Conservation (phyloP, 2,888 invertebrate species). For the Nemoura dubitans region DNA sequence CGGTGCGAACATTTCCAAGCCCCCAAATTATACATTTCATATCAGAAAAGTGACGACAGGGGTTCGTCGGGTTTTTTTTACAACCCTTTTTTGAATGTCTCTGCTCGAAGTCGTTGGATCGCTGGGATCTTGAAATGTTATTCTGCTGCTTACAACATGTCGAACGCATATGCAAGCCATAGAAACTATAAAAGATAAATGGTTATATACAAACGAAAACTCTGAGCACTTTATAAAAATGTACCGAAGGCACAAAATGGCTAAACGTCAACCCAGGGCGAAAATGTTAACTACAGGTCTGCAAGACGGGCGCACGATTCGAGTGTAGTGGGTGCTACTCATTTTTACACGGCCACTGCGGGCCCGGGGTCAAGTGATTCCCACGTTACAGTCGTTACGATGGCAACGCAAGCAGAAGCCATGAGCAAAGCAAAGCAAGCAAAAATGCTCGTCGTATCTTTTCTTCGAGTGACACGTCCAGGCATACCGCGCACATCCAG, state of each 20-base stretch:
- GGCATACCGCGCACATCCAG: neutral
- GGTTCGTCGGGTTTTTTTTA: slow-evolving; percentile 12
- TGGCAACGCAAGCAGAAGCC: neutral
- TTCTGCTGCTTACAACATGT: too few relatives aligned
- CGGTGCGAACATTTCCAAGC: neutral
- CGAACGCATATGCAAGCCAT: too few relatives aligned
- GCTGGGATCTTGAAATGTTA: too few relatives aligned
- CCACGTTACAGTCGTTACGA: neutral
- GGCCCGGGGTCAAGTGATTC: neutral
- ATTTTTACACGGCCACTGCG: neutral
- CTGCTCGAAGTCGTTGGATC: neutral
- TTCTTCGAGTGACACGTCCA: neutral
- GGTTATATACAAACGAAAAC: too few relatives aligned
- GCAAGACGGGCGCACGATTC: neutral
- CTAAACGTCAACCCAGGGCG: neutral
- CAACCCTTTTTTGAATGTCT: neutral
- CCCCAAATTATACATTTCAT: slow-evolving; percentile 14
- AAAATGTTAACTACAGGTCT: neutral
- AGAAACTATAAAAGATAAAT: too few relatives aligned
- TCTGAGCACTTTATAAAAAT: too few relatives aligned
- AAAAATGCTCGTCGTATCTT: neutral
- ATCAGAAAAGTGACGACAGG: slow-evolving; percentile 27
- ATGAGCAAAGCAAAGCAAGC: neutral
- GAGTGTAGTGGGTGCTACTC: neutral
- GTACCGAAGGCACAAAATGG: too few relatives aligned